phyloP scores from a whole-genome alignment of 2,888 invertebrate genomes.

The Eudiplozoon nipponicum region DNA sequence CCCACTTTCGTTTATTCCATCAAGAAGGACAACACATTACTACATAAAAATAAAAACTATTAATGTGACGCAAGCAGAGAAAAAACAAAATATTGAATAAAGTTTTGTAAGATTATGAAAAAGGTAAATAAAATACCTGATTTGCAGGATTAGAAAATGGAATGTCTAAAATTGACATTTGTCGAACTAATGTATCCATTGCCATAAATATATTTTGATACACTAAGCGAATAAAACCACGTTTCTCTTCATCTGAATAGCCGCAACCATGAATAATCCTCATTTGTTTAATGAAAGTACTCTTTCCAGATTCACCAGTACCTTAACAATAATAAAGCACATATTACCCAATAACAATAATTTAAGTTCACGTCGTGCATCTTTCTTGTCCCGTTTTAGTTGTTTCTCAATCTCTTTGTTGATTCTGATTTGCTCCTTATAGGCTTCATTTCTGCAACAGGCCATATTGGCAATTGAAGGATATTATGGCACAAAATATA shows the following conservation, averaged over 20 bases:
- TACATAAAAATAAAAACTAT: no score
- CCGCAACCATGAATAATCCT: conserved; percentile 49
- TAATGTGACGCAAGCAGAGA: no score
- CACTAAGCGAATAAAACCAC: conserved; percentile 60
- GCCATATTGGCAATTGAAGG: no score
- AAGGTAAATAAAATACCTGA: no score
- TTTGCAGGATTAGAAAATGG: conserved; percentile 30
- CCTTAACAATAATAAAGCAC: conserved; percentile 45
- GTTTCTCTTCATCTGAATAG: conserved; percentile 51
- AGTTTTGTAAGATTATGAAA: no score
- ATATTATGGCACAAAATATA: no score
- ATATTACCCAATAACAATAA: conserved; percentile 65
- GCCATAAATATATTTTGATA: conserved; percentile 81
- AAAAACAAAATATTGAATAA: no score
- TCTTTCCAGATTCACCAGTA: conserved; percentile 41
- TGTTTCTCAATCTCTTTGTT: conserved; percentile 99
- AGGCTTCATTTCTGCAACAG: conserved; percentile 99
- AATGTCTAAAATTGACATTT: conserved; percentile 60
- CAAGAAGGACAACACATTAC: no score
- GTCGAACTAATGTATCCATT: conserved; percentile 79
- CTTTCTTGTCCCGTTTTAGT: conserved; percentile 89
- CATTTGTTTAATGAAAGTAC: conserved; percentile 56
- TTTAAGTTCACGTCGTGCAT: conserved; percentile 77
- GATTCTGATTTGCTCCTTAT: conserved; percentile 99
- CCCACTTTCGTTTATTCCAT: no score